Base-by-base conservation (phyloP, 2,888 invertebrate species). In the Acleris emargana region DNA sequence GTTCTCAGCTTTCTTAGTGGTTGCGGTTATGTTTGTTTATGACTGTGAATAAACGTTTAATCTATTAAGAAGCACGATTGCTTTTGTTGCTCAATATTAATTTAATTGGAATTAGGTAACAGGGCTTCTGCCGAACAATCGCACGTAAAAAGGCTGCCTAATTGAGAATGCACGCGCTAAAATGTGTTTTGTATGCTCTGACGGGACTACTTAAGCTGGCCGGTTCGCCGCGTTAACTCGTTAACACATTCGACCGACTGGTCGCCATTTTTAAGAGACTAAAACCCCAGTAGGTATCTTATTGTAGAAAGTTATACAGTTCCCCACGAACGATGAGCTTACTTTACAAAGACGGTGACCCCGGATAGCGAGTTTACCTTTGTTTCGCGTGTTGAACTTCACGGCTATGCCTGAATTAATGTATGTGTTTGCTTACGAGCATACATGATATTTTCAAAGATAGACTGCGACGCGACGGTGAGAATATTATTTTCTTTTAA, bases 1-100 rank as follows among this genome's bases (percentile, higher is more conserved):
- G 47, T 59, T 55, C 53, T 64, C 28, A 43, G 25, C 17, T 17
- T 45, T 16, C 17, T 45, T 45, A n/a, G 17, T 45, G 45, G 45
- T 17, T 45, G 45, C 5, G 7, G 45, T 45, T 43, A 43, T 45
- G 17, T 45, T 45, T n/a, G n/a, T n/a, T n/a, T 4, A n/a, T n/a
- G n/a, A n/a, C 6, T 43, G 43, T n/a, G 43, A 13, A 16, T 43
- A 16, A 16, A 43, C 16, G 43, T 43, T 43, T 43, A 43, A 43
- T 5, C 5, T 43, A 32, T 11, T 2, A 11, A 1, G 0, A 11
- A 11, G 11, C 32, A 13, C 7, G 32, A 32, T 32, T 9, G 13
- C 32, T 9, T 32, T 13, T 32, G 13, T 32, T 11, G 13, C 32
- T 32, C 11, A 11, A 32, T 11, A 13, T 32, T 32, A 2, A 32